Evolutionary conservation across 64 coral and sea anemone genomes (phyloP), one percentile per base, ranked within the genome.

Genomic region (Stylophora pistillata): DNA sequence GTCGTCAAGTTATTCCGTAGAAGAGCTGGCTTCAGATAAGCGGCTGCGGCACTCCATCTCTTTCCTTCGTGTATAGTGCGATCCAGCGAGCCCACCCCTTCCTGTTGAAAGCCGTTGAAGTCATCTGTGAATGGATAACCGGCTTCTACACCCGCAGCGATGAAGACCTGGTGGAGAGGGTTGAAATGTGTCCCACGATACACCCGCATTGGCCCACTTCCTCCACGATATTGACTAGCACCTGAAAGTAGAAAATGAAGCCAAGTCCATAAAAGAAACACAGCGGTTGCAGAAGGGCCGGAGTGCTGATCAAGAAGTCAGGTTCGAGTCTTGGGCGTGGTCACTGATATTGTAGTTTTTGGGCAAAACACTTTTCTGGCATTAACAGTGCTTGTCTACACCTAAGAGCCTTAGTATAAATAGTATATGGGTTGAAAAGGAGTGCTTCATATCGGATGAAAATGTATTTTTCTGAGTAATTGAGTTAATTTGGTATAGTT

Each of bases 71-170:
- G 73, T 31, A 88, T 63, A 25, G 74, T 58, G 3, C 71, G n/a
- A 31, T 81, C 76, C 25, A 28, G 13, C 9, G 16, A 16, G 27
- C 74, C 74, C 80, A 79, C 41, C 0, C 88, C 88, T 56, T 81
- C 88, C 52, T 81, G 88, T 88, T 64, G 72, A 47, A 58, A 88
- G 11, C 86, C 86, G 58, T 77, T 88, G 4, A 76, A 59, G 34
- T 88, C 86, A 4, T 88, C 86, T 32, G 86, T 88, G 73, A 77
- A 25, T 33, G 58, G 86, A 37, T 77, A 76, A 18, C 73, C 86
- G 5, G 86, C 86, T 29, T 88, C 29, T 1, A 28, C 11, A 16
- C 86, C 86, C 52, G 71, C 74, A 21, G 57, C 73, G 16, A 88
- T 75, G 5, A 88, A 37, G 58, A 57, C 73, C 56, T 77, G 73